Conservation (phyloP, 2,797 vertebrate genomes). For the Artibeus jamaicensis region DNA sequence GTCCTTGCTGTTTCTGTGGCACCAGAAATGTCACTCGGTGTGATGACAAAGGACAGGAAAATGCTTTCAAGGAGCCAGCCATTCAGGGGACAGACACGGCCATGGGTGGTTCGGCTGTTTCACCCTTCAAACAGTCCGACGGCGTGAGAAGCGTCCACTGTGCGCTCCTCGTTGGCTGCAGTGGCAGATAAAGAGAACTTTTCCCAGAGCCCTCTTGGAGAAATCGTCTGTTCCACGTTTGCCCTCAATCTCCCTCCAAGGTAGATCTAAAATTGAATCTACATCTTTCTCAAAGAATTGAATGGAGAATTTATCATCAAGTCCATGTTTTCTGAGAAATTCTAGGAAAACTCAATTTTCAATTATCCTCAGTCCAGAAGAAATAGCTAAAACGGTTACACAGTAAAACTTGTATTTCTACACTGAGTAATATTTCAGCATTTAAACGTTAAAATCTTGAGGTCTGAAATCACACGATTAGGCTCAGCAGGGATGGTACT, state of each 20-base stretch:
- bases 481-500: background rate
- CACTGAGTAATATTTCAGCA: background rate
- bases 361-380: background rate
- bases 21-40: background rate
- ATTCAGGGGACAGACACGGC: background rate
- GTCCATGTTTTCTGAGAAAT: background rate
- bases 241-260: background rate
- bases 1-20: background rate
- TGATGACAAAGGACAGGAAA: background rate
- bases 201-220: background rate
- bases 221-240: background rate
- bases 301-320: background rate
- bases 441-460: background rate
- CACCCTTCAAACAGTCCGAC: background rate
- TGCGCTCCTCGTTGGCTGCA: background rate
- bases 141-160: background rate
- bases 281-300: background rate
- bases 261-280: background rate
- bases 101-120: background rate
- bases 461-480: background rate
- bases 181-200: background rate
- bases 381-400: background rate
- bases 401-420: background rate
- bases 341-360: background rate
- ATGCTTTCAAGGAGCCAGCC: background rate